phyloP scores from a whole-genome alignment of 2,888 invertebrate species.

The Dolichomitus sp. region DNA sequence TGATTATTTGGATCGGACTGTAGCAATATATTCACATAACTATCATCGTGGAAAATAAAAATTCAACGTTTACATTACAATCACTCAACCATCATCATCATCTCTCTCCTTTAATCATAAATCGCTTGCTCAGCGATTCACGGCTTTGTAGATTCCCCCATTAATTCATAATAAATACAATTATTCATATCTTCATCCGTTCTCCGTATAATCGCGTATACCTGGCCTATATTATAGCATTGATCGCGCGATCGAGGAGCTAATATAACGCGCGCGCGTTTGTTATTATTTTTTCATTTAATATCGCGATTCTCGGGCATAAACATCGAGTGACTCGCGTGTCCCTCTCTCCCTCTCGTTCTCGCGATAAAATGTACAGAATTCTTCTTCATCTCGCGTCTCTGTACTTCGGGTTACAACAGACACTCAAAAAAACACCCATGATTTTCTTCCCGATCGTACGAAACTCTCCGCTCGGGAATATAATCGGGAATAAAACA shows the following conservation, averaged over 20 bases:
- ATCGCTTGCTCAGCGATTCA: conserved; percentile 32
- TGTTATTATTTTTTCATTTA: background rate
- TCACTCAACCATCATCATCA: conserved; percentile 52
- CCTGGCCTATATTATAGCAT: conserved; percentile 33
- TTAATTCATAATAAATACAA: conserved; percentile 74
- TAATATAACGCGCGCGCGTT: conserved; percentile 21
- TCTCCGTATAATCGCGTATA: conserved; percentile 43
- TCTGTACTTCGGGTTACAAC: conserved; percentile 18
- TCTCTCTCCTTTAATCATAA: conserved; percentile 5
- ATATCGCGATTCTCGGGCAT: conserved; percentile 24
- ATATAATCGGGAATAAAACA: conserved; percentile 36
- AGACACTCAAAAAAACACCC: conserved; percentile 16
- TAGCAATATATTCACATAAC: conserved; percentile 85
- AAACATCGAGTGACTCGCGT: conserved; percentile 22
- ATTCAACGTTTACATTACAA: conserved; percentile 83
- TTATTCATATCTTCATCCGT: conserved; percentile 68
- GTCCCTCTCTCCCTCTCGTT: conserved; percentile 29
- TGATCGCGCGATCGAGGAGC: conserved; percentile 32
- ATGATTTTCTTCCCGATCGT: conserved; percentile 13
- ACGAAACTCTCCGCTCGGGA: conserved; percentile 25
- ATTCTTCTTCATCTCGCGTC: background rate
- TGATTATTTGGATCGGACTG: conserved; percentile 86
- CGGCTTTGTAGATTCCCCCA: conserved; percentile 56
- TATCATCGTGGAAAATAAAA: conserved; percentile 84
- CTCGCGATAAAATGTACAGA: conserved; percentile 45